Conservation (phyloP, 2,113 vertebrate genomes). For the Channa maculata region DNA sequence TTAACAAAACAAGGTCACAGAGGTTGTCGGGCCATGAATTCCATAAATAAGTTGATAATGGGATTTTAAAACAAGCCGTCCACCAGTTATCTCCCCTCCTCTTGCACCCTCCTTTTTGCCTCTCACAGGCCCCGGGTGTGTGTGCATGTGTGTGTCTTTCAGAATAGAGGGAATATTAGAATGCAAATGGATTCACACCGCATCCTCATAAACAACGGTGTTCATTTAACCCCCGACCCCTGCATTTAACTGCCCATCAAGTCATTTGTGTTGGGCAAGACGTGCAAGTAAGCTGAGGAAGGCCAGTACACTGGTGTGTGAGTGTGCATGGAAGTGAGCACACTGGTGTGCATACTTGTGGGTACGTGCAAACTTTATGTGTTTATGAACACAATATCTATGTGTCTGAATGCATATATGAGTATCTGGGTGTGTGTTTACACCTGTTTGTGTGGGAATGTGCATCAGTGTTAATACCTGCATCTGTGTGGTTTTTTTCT, state of each 20-base stretch:
- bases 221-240: slow-evolving; percentile 99
- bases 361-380: slow-evolving; percentile 37
- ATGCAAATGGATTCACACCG: slow-evolving; percentile 99
- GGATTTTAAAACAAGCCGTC: slow-evolving; percentile 99
- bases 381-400: slow-evolving; percentile 38
- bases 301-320: slow-evolving; percentile 53
- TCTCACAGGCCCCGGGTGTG: slow-evolving; percentile 55
- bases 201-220: slow-evolving; percentile 99
- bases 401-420: slow-evolving; percentile 19
- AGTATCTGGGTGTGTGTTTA: slow-evolving; percentile 26
- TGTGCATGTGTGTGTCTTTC: slow-evolving; percentile 86
- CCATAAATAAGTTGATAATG: slow-evolving; percentile 99
- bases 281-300: slow-evolving; percentile 74
- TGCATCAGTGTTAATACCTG: slow-evolving; percentile 32
- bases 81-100: slow-evolving; percentile 82
- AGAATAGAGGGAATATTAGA: slow-evolving; percentile 93
- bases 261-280: slow-evolving; percentile 94
- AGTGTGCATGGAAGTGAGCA: slow-evolving; percentile 20
- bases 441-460: slow-evolving; percentile 20
- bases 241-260: slow-evolving; percentile 98
- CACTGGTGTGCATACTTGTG: slow-evolving; percentile 16
- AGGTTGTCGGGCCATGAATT: slow-evolving; percentile 94
- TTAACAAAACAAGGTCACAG: slow-evolving; percentile 99
- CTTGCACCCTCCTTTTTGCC: slow-evolving; percentile 62
- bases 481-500: slow-evolving; percentile 41